These are phyloP conservation scores for Spodoptera littoralis DNA, from an alignment of 2,888 invertebrate species.

Conservation along the genomic window DNA sequence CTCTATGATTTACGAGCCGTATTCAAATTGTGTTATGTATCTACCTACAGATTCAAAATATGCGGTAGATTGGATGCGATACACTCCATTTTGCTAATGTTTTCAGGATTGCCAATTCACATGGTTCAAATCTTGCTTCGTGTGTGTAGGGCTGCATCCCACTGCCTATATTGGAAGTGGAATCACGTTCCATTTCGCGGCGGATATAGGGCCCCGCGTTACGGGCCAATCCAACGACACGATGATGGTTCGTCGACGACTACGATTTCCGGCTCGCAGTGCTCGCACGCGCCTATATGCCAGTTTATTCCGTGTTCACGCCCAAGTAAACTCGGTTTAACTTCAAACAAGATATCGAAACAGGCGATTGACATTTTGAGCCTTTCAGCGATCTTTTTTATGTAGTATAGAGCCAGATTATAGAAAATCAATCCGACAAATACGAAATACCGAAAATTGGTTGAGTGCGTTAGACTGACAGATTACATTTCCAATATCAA, in stretches of 20 bases:
- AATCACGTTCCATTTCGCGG: slow-evolving; percentile 82
- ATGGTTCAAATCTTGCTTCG: slow-evolving; percentile 27
- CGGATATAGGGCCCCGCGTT: slow-evolving; percentile 82
- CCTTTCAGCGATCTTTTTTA: slow-evolving; percentile 13
- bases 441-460: slow-evolving; percentile 23
- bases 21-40: slow-evolving; percentile 27
- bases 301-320: slow-evolving; percentile 72
- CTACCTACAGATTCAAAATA: slow-evolving; percentile 1
- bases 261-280: slow-evolving; percentile 79
- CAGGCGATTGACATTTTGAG: slow-evolving; percentile 49
- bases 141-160: slow-evolving; percentile 58
- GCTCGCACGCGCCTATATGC: slow-evolving; percentile 67
- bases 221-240: slow-evolving; percentile 76
- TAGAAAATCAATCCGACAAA: too few relatives aligned
- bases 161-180: slow-evolving; percentile 73
- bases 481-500: slow-evolving; percentile 61
- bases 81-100: slow-evolving; percentile 14
- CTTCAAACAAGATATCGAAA: slow-evolving; percentile 61
- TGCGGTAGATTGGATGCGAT: slow-evolving; percentile 13
- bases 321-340: slow-evolving; percentile 58
- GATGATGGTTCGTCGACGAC: slow-evolving; percentile 79
- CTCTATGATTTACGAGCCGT: slow-evolving; percentile 44
- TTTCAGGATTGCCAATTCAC: slow-evolving; percentile 29
- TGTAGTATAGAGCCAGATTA: slow-evolving; percentile 5
- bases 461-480: slow-evolving; percentile 57